Percentiles rank a stretch among this genome's conserved stretches.
Evolutionary conservation across 2,797 vertebrate species (phyloP).

Genomic region (Mastacembelus armatus): DNA sequence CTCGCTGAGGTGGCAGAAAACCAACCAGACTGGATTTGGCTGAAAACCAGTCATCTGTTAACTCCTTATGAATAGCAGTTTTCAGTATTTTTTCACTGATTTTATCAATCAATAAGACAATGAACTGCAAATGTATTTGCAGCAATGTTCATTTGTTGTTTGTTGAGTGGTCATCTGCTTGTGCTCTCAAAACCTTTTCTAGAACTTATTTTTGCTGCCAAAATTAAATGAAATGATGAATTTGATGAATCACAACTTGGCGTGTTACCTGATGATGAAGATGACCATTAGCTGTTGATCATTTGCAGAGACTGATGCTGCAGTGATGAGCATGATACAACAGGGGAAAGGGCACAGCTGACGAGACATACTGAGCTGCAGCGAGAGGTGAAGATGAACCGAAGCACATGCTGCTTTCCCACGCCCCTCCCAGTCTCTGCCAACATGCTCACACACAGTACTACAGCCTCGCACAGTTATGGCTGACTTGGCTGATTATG

Average conservation of each 20-base stretch:
- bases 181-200: neutral
- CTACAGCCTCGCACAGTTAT: conserved; percentile 21
- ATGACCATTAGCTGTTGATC: neutral
- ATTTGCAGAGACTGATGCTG: neutral
- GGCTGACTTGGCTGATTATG: conserved; percentile 43
- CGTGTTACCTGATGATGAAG: neutral
- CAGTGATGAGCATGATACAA: neutral
- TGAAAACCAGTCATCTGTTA: neutral
- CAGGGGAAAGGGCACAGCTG: conserved; percentile 11
- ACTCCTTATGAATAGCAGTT: neutral
- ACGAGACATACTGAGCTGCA: conserved; percentile 28
- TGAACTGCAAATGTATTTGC: too few relatives aligned
- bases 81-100: too few relatives aligned
- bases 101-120: too few relatives aligned
- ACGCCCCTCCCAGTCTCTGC: conserved; percentile 48
- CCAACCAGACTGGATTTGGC: neutral
- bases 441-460: conserved; percentile 25
- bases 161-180: too few relatives aligned
- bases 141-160: too few relatives aligned
- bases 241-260: neutral
- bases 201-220: neutral
- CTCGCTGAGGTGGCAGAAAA: conserved; percentile 53
- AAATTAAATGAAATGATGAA: neutral
- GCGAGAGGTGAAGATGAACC: conserved; percentile 48
- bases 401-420: conserved; percentile 67